Percentiles rank a stretch among this genome's conserved stretches.
These are phyloP conservation scores for Platichthys stellatus DNA, from an alignment of 2,113 vertebrate genomes.

Conservation along the genomic window DNA sequence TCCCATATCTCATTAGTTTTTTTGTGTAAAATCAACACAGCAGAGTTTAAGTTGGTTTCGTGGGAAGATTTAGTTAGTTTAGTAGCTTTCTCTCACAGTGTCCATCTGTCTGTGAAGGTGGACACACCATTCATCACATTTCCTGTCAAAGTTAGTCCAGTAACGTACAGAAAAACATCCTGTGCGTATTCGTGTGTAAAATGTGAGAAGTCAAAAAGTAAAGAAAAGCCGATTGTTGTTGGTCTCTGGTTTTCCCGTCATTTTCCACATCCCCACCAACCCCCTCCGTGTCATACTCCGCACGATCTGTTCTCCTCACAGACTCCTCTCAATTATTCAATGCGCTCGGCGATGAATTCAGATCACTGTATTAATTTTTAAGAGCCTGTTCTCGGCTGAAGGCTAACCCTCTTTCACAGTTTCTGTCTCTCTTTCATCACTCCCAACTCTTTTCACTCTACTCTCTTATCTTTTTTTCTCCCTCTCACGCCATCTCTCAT, in stretches of 20 bases:
- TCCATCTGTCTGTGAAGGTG: slow-evolving; percentile 7
- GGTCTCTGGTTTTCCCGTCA: slow-evolving; percentile 23
- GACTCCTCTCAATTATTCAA: slow-evolving; percentile 80
- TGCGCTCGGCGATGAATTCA: slow-evolving; percentile 76
- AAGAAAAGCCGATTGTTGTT: slow-evolving; percentile 25
- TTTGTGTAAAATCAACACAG: neutral
- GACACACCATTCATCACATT: neutral
- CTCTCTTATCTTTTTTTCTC: neutral
- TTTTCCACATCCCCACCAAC: slow-evolving; percentile 35
- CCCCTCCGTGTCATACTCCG: slow-evolving; percentile 40
- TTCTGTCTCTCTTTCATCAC: slow-evolving; percentile 51
- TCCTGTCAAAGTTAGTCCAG: slow-evolving; percentile 9
- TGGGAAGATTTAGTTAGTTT: too few relatives aligned
- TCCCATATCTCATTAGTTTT: neutral
- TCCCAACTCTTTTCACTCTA: slow-evolving; percentile 25
- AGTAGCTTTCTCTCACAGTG: neutral
- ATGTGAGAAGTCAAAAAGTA: slow-evolving; percentile 19
- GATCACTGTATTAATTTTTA: slow-evolving; percentile 81
- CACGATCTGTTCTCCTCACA: slow-evolving; percentile 65
- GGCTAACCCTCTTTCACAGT: slow-evolving; percentile 57
- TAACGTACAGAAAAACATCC: neutral
- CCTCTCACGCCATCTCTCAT: slow-evolving; percentile 58
- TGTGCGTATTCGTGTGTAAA: slow-evolving; percentile 15
- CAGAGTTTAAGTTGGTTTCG: neutral
- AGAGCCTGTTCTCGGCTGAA: slow-evolving; percentile 70